Evolutionary conservation across 2,888 invertebrate genomes (phyloP), one percentile per base, ranked within the genome.

Genomic region (Oxycera nigricornis): DNA sequence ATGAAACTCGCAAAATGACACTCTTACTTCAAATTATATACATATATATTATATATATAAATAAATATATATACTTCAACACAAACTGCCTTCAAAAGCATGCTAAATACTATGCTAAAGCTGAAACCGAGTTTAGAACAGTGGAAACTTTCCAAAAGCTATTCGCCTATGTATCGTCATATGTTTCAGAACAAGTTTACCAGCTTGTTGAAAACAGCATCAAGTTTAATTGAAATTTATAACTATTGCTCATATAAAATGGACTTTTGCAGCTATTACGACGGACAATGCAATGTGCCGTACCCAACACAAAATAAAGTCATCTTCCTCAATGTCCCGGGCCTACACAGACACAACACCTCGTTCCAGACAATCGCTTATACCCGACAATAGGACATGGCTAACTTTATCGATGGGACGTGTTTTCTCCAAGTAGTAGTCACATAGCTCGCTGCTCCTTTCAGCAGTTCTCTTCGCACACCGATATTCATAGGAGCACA

Each of bases 191-290:
- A 78, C 76, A 72, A 73, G 75, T n/a, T n/a, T n/a, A n/a, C n/a
- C 76, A 70, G 75, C 76, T 76, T 76, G 76, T 76, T 76, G 76
- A 75, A 70, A 70, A 35, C 68, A 75, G 74, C 73, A 75, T 76
- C 76, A 74, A 75, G 65, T 74, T 55, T 74, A 31, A 75, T 72
- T 74, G 72, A 75, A 74, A 76, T 75, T 76, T 75, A 75, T 76
- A 73, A 76, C 75, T 74, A 52, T 57, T 50, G 31, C 62, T 20
- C 62, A 62, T 62, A 35, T 50, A 68, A 50, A 46, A 28, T 68
- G 50, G 68, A 68, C 11, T 68, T 52, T 68, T 68, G 30, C 30
- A 39, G 24, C 50, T 39, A 35, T 22, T n/a, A 39, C 39, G 28
- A 14, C 26, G n/a, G 24, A n/a, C 26, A 67, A 28, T 20, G 46